Percentiles rank a stretch among this genome's conserved stretches.
Evolutionary conservation across 1,140 invertebrate genomes (phyloP).

Genomic region (Glossosoma conforme): DNA sequence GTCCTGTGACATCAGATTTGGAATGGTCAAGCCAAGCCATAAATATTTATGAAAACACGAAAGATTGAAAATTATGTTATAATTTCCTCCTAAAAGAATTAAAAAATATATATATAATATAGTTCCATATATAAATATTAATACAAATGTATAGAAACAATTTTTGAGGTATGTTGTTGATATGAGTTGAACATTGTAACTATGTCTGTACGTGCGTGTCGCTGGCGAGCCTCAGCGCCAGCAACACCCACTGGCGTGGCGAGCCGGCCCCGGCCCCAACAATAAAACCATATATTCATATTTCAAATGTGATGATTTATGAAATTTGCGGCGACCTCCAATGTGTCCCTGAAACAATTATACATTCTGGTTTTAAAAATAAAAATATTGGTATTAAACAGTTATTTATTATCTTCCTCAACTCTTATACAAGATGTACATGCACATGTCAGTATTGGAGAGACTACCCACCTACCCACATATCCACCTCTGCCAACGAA

Average conservation of each 20-base stretch:
- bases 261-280: slow-evolving; percentile 15
- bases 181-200: slow-evolving; percentile 22
- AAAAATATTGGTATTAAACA: slow-evolving; percentile 32
- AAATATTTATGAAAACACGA: slow-evolving; percentile 4
- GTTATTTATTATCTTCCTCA: not conserved
- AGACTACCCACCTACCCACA: too few relatives aligned
- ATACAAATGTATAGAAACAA: slow-evolving; percentile 19
- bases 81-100: slow-evolving; percentile 13
- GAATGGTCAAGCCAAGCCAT: slow-evolving; percentile 6
- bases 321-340: slow-evolving; percentile 21
- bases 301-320: slow-evolving; percentile 22
- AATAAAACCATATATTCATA: slow-evolving; percentile 16
- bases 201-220: slow-evolving; percentile 19
- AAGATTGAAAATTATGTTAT: slow-evolving; percentile 9
- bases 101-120: slow-evolving; percentile 14
- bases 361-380: slow-evolving; percentile 33
- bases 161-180: slow-evolving; percentile 7
- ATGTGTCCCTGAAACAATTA: slow-evolving; percentile 26
- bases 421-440: too few relatives aligned
- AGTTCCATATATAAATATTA: slow-evolving; percentile 15
- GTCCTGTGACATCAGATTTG: not conserved
- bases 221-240: slow-evolving; percentile 15
- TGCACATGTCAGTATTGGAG: too few relatives aligned
- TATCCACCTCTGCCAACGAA: too few relatives aligned
- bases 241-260: slow-evolving; percentile 8